A percentile compares a stretch with the other conserved stretches of the same genome.
Evolutionary conservation across 2,888 invertebrate genomes (phyloP).

Genomic region (Noctua pronuba): DNA sequence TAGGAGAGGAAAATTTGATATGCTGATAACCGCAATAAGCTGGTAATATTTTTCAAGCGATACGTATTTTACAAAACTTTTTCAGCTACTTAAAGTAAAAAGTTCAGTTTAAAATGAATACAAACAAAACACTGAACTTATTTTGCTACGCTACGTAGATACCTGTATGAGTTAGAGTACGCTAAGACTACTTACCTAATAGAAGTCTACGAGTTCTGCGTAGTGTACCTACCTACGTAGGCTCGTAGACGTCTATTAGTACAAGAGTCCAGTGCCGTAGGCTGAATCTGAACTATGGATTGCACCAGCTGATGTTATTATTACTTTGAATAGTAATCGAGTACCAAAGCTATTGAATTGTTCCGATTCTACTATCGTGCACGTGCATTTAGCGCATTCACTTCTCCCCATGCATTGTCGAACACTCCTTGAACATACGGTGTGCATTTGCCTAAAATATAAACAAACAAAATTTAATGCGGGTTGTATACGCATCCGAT

Average conservation of each 20-base stretch:
- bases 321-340: constrained; percentile 36
- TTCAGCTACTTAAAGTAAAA: neutral
- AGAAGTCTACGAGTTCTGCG: neutral
- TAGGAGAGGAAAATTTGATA: neutral
- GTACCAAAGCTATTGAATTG: constrained; percentile 44
- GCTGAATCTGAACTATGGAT: neutral
- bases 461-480: constrained; percentile 43
- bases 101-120: neutral
- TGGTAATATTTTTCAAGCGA: neutral
- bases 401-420: constrained; percentile 45
- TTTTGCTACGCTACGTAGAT: neutral
- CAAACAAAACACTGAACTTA: neutral
- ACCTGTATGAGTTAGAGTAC: neutral
- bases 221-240: neutral
- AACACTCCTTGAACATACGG: constrained; percentile 38
- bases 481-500: constrained; percentile 30
- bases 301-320: constrained; percentile 29
- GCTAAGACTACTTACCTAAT: neutral
- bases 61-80: neutral
- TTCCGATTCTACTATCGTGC: constrained; percentile 48
- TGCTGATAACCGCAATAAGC: neutral
- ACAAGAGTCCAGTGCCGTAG: neutral
- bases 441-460: constrained; percentile 24
- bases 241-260: neutral
- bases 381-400: constrained; percentile 65